phyloP scores from a whole-genome alignment of 2,797 vertebrate species.

The Diplodus puntazzo region DNA sequence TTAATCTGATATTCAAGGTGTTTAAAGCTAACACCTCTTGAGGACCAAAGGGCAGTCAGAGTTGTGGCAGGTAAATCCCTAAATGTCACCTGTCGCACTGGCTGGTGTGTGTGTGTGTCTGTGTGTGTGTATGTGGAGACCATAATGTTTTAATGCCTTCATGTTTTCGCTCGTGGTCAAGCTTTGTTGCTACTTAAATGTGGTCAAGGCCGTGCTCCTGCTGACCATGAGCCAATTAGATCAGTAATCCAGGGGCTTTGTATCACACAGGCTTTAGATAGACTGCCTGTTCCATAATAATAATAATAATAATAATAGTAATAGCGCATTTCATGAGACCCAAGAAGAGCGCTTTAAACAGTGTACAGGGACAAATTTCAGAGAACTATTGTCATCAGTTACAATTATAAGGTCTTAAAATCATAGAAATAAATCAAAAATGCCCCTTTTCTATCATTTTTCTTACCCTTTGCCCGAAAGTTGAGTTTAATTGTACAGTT shows the following conservation, averaged over 20 bases:
- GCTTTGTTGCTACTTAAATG: not conserved
- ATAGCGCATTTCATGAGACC: too few relatives aligned
- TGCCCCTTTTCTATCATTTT: not conserved
- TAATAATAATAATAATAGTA: too few relatives aligned
- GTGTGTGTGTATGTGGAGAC: too few relatives aligned
- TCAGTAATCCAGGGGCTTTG: too few relatives aligned
- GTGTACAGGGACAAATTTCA: not conserved
- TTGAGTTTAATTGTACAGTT: not conserved
- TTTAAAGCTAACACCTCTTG: not conserved
- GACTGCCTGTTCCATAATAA: not conserved
- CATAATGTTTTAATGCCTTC: not conserved
- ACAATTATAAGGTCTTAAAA: not conserved
- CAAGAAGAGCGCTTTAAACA: not conserved
- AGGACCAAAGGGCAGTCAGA: not conserved
- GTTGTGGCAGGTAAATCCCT: slow-evolving; percentile 1
- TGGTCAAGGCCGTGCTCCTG: not conserved
- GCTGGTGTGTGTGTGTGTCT: not conserved
- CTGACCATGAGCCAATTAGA: not conserved
- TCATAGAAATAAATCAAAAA: too few relatives aligned
- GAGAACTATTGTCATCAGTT: not conserved
- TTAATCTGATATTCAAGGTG: too few relatives aligned
- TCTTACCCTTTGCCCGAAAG: not conserved
- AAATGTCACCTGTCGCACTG: not conserved
- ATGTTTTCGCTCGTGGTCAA: not conserved
- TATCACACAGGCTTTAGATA: not conserved